Conservation (phyloP, 2,888 invertebrate genomes). For the Hypena proboscidalis region DNA sequence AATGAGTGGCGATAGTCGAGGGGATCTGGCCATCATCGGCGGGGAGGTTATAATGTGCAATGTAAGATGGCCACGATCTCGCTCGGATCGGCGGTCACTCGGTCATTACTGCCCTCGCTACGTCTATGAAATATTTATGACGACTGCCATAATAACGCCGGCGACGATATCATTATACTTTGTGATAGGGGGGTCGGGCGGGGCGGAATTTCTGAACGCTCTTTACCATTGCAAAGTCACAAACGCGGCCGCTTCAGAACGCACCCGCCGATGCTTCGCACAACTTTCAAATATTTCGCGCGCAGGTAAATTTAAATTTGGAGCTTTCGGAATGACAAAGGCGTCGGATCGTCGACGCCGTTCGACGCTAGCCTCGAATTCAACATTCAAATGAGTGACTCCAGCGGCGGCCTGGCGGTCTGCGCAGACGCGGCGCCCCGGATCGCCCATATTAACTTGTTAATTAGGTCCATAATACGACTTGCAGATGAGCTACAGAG, state of each 20-base stretch:
- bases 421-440: slow-evolving; percentile 85
- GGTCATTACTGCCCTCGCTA: slow-evolving; percentile 81
- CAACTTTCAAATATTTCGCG: slow-evolving; percentile 56
- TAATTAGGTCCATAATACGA: slow-evolving; percentile 96
- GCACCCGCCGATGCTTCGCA: slow-evolving; percentile 51
- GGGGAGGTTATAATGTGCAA: slow-evolving; percentile 42
- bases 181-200: slow-evolving; percentile 85
- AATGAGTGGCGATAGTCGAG: slow-evolving; percentile 29
- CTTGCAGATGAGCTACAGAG: slow-evolving; percentile 93
- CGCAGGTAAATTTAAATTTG: slow-evolving; percentile 64
- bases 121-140: slow-evolving; percentile 85
- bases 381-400: slow-evolving; percentile 48
- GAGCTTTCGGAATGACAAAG: slow-evolving; percentile 48
- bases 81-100: slow-evolving; percentile 72
- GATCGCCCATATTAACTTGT: slow-evolving; percentile 95
- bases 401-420: slow-evolving; percentile 50
- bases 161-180: slow-evolving; percentile 86
- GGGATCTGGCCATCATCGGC: slow-evolving; percentile 23
- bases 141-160: slow-evolving; percentile 83
- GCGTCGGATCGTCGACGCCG: slow-evolving; percentile 35
- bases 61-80: slow-evolving; percentile 50
- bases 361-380: slow-evolving; percentile 35
- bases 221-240: slow-evolving; percentile 84
- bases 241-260: slow-evolving; percentile 61
- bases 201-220: slow-evolving; percentile 85